A percentile compares a stretch with the other conserved stretches of the same genome.
These are phyloP conservation scores for Agrilus cyanescens DNA, from an alignment of 2,888 invertebrate species.

Conservation along the genomic window DNA sequence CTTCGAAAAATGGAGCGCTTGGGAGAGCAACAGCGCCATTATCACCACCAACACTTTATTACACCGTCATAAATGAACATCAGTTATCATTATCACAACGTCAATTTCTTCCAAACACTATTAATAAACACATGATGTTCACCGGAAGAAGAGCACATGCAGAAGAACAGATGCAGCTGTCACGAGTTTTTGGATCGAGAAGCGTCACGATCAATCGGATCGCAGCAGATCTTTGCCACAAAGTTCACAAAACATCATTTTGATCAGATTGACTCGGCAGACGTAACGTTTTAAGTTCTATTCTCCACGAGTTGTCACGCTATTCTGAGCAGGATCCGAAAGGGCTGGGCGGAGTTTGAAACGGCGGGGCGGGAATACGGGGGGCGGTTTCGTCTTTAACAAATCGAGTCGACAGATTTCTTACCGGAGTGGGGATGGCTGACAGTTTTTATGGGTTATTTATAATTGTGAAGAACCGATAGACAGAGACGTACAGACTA, in stretches of 20 bases:
- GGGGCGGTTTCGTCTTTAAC: slow-evolving; percentile 18
- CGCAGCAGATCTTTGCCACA: neutral
- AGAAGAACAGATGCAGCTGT: too few species aligned
- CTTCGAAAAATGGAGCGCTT: slow-evolving; percentile 25
- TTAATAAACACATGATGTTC: too few species aligned
- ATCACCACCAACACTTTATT: neutral
- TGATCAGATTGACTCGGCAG: neutral
- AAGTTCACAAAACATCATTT: slow-evolving; percentile 6
- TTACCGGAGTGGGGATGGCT: slow-evolving; percentile 23
- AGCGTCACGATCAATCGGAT: neutral
- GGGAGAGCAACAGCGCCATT: slow-evolving; percentile 21
- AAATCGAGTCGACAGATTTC: slow-evolving; percentile 23
- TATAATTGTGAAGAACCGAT: slow-evolving; percentile 18
- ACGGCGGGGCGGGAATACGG: slow-evolving; percentile 18
- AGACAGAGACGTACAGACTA: too few species aligned
- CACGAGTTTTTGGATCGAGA: neutral
- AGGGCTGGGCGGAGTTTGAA: slow-evolving; percentile 27
- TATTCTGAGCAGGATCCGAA: slow-evolving; percentile 27
- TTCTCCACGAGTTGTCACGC: slow-evolving; percentile 28
- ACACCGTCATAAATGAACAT: neutral
- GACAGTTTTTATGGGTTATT: slow-evolving; percentile 32
- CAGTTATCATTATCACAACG: neutral
- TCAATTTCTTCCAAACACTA: neutral
- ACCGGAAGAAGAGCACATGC: too few species aligned
- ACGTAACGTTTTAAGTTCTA: slow-evolving; percentile 17